A percentile compares a stretch with the other conserved stretches of the same genome.
These are phyloP conservation scores for Macroglossus sobrinus DNA, from an alignment of 2,113 vertebrate species.

Conservation along the genomic window DNA sequence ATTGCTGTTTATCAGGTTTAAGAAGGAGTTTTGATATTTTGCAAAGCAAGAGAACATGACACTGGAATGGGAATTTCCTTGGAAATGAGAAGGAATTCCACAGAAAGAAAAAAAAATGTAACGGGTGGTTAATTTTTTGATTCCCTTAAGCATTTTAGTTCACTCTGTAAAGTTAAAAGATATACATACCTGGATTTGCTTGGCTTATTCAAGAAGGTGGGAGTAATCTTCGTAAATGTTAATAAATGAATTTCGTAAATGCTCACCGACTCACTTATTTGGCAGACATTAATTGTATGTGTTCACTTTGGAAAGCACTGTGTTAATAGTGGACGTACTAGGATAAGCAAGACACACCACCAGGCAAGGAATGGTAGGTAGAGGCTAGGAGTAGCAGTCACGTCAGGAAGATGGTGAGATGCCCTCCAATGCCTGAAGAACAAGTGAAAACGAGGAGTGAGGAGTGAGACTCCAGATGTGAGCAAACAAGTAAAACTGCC, in stretches of 20 bases:
- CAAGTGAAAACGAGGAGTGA: not conserved
- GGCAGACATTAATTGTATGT: not conserved
- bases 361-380: not conserved
- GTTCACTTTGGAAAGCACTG: not conserved
- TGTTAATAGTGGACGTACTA: not conserved
- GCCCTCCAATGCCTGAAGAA: not conserved
- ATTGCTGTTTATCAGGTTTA: not conserved
- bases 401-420: not conserved
- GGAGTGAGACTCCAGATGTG: not conserved
- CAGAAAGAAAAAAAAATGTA: not conserved
- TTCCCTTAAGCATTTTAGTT: not conserved
- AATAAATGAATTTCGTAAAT: not conserved
- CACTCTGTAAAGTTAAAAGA: constrained; percentile 11
- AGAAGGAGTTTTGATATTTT: not conserved
- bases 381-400: not conserved
- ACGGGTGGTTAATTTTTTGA: not conserved
- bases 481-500: not conserved
- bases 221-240: not conserved
- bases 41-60: not conserved
- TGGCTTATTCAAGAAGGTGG: not conserved
- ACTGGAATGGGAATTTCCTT: not conserved
- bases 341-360: not conserved
- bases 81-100: not conserved
- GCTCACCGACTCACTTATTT: not conserved
- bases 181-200: not conserved